phyloP scores from a whole-genome alignment of 2,888 invertebrate genomes.

The Resseliella maxima region DNA sequence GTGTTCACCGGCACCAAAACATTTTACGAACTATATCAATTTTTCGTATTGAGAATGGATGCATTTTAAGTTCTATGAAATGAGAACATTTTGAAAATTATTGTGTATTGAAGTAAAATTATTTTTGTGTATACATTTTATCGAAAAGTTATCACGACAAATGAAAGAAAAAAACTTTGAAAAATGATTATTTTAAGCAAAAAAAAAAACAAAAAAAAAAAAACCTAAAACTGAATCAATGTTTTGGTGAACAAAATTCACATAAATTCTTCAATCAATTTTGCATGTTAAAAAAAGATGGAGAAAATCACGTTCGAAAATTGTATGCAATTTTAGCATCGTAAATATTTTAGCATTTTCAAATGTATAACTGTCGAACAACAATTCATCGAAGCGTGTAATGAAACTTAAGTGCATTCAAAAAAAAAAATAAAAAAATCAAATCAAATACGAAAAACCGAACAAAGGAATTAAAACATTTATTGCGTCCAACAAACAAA shows the following conservation, averaged over 20 bases:
- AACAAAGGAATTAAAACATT: slow-evolving; percentile 2
- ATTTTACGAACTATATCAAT: background rate
- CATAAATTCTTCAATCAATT: background rate
- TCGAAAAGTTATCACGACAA: background rate
- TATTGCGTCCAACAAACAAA: background rate
- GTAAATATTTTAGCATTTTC: slow-evolving; percentile 5
- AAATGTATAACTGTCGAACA: background rate
- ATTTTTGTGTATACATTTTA: background rate
- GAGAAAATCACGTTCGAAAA: slow-evolving; percentile 6
- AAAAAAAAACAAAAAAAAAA: too few relatives aligned
- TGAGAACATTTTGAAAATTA: background rate
- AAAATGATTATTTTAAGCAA: background rate
- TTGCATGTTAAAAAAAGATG: background rate
- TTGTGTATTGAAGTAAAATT: background rate
- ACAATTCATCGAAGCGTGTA: slow-evolving; percentile 36
- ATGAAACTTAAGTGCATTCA: background rate
- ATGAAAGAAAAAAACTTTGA: background rate
- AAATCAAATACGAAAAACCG: background rate
- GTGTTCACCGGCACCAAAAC: background rate
- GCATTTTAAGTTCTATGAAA: background rate
- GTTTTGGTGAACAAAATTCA: background rate
- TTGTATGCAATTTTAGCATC: background rate
- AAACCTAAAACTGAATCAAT: too few relatives aligned
- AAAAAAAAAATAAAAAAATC: background rate
- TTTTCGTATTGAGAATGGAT: background rate